These are phyloP conservation scores for Marronus borbonicus DNA, from an alignment of 2,888 invertebrate genomes.

Conservation along the genomic window DNA sequence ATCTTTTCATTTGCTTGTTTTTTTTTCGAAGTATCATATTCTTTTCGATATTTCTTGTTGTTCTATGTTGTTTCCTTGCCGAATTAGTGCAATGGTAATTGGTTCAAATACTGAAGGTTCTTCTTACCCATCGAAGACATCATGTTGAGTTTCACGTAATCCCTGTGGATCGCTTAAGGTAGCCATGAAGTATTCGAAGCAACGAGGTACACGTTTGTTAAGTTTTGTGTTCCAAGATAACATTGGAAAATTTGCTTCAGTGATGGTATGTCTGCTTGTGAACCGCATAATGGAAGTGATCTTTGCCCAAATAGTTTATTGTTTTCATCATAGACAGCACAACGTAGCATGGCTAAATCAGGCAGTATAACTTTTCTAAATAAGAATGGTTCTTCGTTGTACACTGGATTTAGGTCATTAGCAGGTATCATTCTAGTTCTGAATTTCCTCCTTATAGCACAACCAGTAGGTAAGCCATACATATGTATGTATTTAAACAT, in stretches of 20 bases:
- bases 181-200: conserved; percentile 98
- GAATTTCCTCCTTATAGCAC: conserved; percentile 98
- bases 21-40: too few relatives aligned
- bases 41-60: too few relatives aligned
- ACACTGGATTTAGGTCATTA: conserved; percentile 98
- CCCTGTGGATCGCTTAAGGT: conserved; percentile 96
- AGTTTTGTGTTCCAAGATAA: conserved; percentile 99
- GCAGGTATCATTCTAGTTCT: conserved; percentile 96
- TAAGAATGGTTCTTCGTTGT: conserved; percentile 98
- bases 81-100: too few relatives aligned
- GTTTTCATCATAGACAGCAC: conserved; percentile 97
- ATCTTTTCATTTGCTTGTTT: too few relatives aligned
- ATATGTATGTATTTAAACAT: conserved; percentile 93
- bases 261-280: conserved; percentile 99
- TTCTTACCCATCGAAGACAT: conserved; percentile 92
- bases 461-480: conserved; percentile 96
- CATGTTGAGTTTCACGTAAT: conserved; percentile 87
- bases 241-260: conserved; percentile 99
- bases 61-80: too few relatives aligned
- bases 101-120: too few relatives aligned
- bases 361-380: conserved; percentile 99
- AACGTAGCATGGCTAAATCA: conserved; percentile 95
- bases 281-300: conserved; percentile 96
- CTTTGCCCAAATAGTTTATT: conserved; percentile 93
- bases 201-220: conserved; percentile 99